phyloP scores from a whole-genome alignment of 2,797 vertebrate species.

The Xyrichtys novacula region DNA sequence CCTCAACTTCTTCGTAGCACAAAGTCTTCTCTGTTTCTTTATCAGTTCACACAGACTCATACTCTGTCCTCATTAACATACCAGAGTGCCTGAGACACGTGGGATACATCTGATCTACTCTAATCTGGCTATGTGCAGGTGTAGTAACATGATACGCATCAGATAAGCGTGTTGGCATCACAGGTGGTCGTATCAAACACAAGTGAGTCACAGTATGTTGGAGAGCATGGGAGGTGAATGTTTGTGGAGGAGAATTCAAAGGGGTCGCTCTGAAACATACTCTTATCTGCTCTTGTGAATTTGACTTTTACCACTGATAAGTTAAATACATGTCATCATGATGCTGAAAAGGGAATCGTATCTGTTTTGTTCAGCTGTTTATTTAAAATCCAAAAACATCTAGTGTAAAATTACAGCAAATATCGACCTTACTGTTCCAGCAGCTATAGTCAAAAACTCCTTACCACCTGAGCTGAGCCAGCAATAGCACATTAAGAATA shows the following conservation, averaged over 20 bases:
- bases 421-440: too few species aligned
- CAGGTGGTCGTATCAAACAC: constrained; percentile 31
- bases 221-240: neutral
- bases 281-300: too few species aligned
- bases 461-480: too few species aligned
- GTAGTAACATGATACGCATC: constrained; percentile 65
- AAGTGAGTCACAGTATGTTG: constrained; percentile 30
- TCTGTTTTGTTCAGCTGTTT: too few species aligned
- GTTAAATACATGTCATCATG: too few species aligned
- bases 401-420: too few species aligned
- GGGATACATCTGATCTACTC: constrained; percentile 54
- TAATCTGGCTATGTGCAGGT: constrained; percentile 58
- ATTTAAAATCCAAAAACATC: too few species aligned
- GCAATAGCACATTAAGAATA: too few species aligned
- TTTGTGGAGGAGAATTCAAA: neutral
- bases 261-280: too few species aligned
- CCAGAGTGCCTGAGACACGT: constrained; percentile 53
- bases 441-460: too few species aligned
- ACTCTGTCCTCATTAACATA: constrained; percentile 58
- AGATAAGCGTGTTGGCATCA: constrained; percentile 38
- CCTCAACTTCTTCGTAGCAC: constrained; percentile 57
- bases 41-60: constrained; percentile 51
- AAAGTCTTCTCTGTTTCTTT: constrained; percentile 68
- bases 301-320: too few species aligned
- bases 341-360: too few species aligned